Evolutionary conservation across 2,888 invertebrate genomes (phyloP), one percentile per base, ranked within the genome.

Genomic region (Resseliella maxima): DNA sequence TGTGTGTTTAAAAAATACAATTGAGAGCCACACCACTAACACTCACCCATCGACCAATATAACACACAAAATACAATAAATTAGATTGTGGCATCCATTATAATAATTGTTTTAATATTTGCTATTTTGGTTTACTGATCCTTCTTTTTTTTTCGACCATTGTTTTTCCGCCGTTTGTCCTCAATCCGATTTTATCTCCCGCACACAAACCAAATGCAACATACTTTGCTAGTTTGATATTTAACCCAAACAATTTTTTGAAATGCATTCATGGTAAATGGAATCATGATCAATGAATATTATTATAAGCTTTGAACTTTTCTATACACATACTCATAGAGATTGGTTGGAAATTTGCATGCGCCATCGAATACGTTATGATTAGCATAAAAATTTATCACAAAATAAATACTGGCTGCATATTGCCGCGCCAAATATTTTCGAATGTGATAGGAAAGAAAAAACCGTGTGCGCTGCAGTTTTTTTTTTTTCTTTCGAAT

Each of bases 81-180:
- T 83, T 83, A 83, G 83, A 83, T 38, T 83, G 83, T 21, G 38
- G 83, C 6, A 83, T 36, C 83, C 83, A 83, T 83, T 83, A 83
- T 83, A 83, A 83, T 83, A 38, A 83, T 83, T 83, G 83, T 83
- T 83, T 83, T 83, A 83, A 83, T 83, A 83, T 83, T 83, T 83
- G 83, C 83, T 38, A 83, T 83, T 83, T 38, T 83, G 83, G 83
- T 83, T n/a, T 38, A 41, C 83, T n/a, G n/a, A n/a, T n/a, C n/a
- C n/a, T 24, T 3, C n/a, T 83, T 38, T 83, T 83, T 83, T 83
- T n/a, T n/a, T n/a, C 18, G 12, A n/a, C 18, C 81, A 81, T 81
- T 81, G 81, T 81, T 81, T n/a, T n/a, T n/a, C n/a, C n/a, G n/a
- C 18, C 81, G 81, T 81, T 59, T 59, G 24, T 15, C 2, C 27